Base-by-base conservation (phyloP, 2,888 invertebrate genomes). In the Oscheius myriophilus region DNA sequence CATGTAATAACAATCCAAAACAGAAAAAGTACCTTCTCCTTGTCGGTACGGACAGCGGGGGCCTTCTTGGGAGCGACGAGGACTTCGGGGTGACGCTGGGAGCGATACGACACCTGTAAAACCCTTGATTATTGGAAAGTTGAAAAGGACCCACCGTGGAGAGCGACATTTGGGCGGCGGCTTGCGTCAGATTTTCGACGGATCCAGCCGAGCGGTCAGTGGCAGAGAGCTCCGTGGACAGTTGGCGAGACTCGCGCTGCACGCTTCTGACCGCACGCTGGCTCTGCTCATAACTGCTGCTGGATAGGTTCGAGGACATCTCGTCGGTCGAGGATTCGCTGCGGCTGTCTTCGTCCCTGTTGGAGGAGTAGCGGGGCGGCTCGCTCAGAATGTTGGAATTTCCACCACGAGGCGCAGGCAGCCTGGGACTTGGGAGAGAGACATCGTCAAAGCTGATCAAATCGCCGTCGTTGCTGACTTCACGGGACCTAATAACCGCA, bases 1-100 rank as follows among this genome's bases (percentile, higher is more conserved):
- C 3, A 33, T 33, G 9, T 33, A 33, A 33, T 33, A 33, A 33
- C 9, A 33, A 33, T 6, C 33, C 33, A 33, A n/a, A n/a, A n/a
- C 14, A 59, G 26, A 9, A 59, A 25, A 12, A 42, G 42, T 14
- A 63, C 63, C 53, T 52, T 14, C 14, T 54, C 53, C 26, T 65
- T 65, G 9, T 55, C 65, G 41, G 33, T 45, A 16, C 65, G 65
- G 11, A 33, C 16, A 26, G 65, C 65, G 25, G 65, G 65, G 11
- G 54, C 55, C 33, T 65, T 65, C 55, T 65, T 65, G n/a, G 43
- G 21, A 7, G 65, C 65, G 6, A 65, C 53, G 23, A 54, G 42
- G n/a, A 61, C 61, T n/a, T 46, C 61, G 11, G 61, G 51, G 26
- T 61, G 46, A n/a, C 61, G 46, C 9, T n/a, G 46, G 12, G 46